Percentiles rank a stretch among this genome's conserved stretches.
phyloP scores from a whole-genome alignment of 2,888 invertebrate genomes.

The Dolichopus griseipennis region DNA sequence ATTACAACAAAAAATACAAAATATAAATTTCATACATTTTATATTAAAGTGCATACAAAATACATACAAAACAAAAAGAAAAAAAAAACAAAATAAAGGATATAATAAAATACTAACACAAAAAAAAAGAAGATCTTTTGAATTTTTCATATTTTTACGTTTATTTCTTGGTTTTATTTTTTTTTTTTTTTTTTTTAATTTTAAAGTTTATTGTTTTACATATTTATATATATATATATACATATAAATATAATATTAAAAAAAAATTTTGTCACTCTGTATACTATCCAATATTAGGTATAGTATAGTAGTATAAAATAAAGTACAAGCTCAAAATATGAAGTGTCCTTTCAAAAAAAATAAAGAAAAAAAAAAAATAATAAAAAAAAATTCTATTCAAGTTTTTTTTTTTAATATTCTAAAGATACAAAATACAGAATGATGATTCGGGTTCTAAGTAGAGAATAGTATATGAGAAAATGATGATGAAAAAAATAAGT shows the following conservation, averaged over 20 bases:
- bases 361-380: no score
- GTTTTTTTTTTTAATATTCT: no score
- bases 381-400: background rate
- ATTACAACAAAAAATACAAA: background rate
- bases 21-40: background rate
- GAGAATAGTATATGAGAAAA: background rate
- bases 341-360: background rate
- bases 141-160: background rate
- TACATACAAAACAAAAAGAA: no score
- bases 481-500: background rate
- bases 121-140: background rate
- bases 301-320: background rate
- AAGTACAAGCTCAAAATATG: background rate
- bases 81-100: background rate
- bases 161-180: no score
- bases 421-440: background rate
- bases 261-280: background rate
- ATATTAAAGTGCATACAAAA: background rate
- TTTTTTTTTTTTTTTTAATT: no score
- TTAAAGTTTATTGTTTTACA: no score
- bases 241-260: no score
- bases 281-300: no score
- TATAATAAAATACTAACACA: background rate
- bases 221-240: no score
- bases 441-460: background rate